Evolutionary conservation across 2,113 vertebrate genomes (phyloP).

Genomic region (Mesembrinibis cayennensis): DNA sequence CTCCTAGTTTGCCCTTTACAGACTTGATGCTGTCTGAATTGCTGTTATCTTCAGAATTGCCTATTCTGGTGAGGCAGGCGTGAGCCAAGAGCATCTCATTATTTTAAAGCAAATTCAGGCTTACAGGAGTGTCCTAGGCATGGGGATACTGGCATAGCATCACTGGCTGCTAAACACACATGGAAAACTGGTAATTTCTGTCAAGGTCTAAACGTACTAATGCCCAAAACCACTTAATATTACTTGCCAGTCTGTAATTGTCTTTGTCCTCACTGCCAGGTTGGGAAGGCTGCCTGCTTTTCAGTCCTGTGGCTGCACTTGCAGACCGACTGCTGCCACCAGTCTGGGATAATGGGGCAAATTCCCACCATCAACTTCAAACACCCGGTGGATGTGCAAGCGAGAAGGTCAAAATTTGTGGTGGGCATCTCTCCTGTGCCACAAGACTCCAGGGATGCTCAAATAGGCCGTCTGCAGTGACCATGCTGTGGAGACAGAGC

Average conservation of each 20-base stretch:
- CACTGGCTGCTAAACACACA: background rate
- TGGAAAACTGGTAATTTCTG: background rate
- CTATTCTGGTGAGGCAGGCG: background rate
- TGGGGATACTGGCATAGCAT: accelerated
- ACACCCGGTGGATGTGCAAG: accelerated
- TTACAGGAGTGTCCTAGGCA: accelerated
- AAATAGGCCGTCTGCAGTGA: accelerated
- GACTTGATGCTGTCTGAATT: background rate
- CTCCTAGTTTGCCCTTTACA: background rate
- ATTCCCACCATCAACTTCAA: background rate
- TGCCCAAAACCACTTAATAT: accelerated
- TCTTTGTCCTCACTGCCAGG: background rate
- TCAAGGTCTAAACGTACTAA: background rate
- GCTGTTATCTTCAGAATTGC: background rate
- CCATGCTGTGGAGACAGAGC: background rate
- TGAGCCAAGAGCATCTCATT: accelerated
- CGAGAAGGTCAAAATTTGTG: accelerated
- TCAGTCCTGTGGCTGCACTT: background rate
- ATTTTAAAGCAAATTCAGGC: background rate
- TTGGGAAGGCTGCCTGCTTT: background rate
- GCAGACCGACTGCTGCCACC: background rate
- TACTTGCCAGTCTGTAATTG: background rate
- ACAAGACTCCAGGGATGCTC: background rate
- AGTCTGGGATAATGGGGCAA: background rate
- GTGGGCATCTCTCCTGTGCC: background rate